Evolutionary conservation across 1,140 invertebrate genomes (phyloP).

Genomic region (Adelges cooleyi): DNA sequence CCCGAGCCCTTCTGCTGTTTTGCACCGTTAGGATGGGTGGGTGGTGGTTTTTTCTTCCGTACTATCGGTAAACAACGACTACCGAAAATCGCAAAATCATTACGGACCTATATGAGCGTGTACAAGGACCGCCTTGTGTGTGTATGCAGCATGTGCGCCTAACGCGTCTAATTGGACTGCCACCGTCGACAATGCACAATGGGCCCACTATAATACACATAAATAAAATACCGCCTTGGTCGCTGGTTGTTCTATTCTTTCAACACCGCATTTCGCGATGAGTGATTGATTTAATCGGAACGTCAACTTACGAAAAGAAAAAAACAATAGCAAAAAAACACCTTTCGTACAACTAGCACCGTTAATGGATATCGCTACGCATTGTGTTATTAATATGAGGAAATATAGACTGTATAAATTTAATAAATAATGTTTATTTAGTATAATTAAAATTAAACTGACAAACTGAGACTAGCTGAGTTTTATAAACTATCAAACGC

Average conservation of each 20-base stretch:
- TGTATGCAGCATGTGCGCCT: conserved; percentile 1
- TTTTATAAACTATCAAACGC: too few species aligned
- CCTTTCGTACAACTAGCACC: too few species aligned
- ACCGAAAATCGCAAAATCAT: conserved; percentile 26
- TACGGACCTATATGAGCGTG: neutral
- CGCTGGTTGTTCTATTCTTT: too few species aligned
- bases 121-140: neutral
- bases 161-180: conserved; percentile 21
- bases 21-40: neutral
- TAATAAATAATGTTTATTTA: too few species aligned
- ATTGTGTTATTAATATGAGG: too few species aligned
- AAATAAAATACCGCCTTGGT: neutral
- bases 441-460: too few species aligned
- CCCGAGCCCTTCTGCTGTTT: conserved; percentile 9
- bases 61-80: conserved; percentile 19
- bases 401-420: too few species aligned
- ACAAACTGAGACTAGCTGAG: too few species aligned
- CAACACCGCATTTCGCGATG: too few species aligned
- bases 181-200: neutral
- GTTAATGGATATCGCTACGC: too few species aligned
- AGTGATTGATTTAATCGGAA: conserved; percentile 11
- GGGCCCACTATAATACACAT: neutral
- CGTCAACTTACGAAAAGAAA: neutral
- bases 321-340: too few species aligned
- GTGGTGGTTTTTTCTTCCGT: conserved; percentile 1